Evolutionary conservation across 2,113 vertebrate species (phyloP).

Genomic region (Cavia aperea): DNA sequence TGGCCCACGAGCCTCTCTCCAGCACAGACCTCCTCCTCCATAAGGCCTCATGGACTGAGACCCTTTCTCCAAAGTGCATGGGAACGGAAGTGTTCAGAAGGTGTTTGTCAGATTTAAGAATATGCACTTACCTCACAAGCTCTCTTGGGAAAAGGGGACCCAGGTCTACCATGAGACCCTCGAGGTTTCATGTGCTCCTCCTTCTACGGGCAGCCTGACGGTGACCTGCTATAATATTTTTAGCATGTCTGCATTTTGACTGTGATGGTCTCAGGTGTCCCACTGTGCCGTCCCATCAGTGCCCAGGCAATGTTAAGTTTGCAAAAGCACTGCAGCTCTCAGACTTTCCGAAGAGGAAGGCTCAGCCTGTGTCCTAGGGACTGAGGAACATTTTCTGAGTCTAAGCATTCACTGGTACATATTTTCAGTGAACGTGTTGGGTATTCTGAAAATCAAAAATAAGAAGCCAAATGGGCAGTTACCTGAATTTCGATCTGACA

Average conservation of each 20-base stretch:
- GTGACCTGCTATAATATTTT: no score
- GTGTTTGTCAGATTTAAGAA: neutral
- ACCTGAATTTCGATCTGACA: neutral
- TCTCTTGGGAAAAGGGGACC: neutral
- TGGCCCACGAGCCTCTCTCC: neutral
- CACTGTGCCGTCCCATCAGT: neutral
- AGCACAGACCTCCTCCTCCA: fast-evolving
- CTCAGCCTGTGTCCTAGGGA: fast-evolving
- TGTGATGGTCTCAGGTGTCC: neutral
- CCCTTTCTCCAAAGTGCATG: neutral
- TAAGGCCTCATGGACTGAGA: no score
- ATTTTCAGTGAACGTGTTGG: neutral
- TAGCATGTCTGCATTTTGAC: neutral
- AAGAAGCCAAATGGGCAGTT: neutral
- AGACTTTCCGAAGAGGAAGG: neutral
- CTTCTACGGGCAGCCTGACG: neutral
- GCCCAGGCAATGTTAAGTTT: neutral
- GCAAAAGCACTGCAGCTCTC: neutral
- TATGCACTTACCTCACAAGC: neutral
- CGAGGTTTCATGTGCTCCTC: no score
- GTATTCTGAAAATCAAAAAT: neutral
- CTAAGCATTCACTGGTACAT: neutral
- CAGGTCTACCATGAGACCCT: no score
- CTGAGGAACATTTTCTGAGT: neutral
- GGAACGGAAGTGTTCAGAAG: no score